Percentiles rank a stretch among this genome's conserved stretches.
These are phyloP conservation scores for Drosophila testacea DNA, from an alignment of 2,888 invertebrate species.

Conservation along the genomic window DNA sequence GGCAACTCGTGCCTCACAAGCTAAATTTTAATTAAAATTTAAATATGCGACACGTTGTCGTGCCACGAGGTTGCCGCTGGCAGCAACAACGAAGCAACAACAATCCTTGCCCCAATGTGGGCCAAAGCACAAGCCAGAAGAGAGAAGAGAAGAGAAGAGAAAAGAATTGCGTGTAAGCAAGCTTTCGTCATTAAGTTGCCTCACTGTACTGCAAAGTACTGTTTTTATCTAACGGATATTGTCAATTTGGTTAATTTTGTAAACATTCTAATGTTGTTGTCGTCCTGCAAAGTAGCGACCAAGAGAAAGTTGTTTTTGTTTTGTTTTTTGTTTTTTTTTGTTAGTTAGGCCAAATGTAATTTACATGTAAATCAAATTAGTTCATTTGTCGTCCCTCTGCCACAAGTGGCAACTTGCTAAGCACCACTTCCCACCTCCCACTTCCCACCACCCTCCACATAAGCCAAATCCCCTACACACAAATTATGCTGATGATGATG, in stretches of 20 bases:
- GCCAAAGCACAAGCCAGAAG: neutral
- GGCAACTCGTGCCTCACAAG: slow-evolving; percentile 37
- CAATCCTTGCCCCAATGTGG: slow-evolving; percentile 15
- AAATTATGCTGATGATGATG: slow-evolving; percentile 39
- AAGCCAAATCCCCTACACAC: slow-evolving; percentile 30
- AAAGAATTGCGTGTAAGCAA: slow-evolving; percentile 33
- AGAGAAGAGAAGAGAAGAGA: neutral
- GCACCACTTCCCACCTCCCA: neutral
- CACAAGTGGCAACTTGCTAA: slow-evolving; percentile 54
- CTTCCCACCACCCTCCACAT: neutral
- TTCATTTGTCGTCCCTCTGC: slow-evolving; percentile 49
- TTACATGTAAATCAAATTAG: slow-evolving; percentile 74
- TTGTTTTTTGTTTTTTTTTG: slow-evolving; percentile 34
- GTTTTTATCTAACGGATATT: slow-evolving; percentile 41
- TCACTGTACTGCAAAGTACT: slow-evolving; percentile 2
- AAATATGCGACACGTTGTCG: slow-evolving; percentile 71
- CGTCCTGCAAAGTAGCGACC: slow-evolving; percentile 5
- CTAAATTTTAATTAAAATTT: slow-evolving; percentile 77
- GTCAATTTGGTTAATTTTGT: slow-evolving; percentile 60
- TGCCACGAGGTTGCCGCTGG: slow-evolving; percentile 47
- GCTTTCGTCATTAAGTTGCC: slow-evolving; percentile 2
- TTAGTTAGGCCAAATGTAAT: slow-evolving; percentile 58
- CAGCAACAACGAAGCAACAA: slow-evolving; percentile 1
- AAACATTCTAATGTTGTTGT: slow-evolving; percentile 47
- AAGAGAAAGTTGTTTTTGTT: slow-evolving; percentile 18